phyloP scores from a whole-genome alignment of 2,113 vertebrate genomes.

The Macquaria australasica region DNA sequence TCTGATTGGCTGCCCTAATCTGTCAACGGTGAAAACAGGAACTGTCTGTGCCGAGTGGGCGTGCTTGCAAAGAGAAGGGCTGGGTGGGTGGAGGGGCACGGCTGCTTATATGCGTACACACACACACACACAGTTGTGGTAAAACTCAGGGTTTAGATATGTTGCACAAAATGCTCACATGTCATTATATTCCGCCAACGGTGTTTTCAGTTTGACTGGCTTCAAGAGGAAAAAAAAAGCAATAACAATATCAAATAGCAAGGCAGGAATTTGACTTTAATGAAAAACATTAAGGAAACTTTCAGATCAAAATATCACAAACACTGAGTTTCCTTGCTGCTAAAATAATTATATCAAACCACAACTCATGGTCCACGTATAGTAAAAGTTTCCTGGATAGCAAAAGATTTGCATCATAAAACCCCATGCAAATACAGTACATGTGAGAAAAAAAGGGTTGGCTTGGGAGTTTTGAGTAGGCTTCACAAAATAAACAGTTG shows the following conservation, averaged over 20 bases:
- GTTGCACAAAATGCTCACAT: slow-evolving; percentile 77
- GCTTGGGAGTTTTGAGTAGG: slow-evolving; percentile 11
- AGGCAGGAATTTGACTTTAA: slow-evolving; percentile 34
- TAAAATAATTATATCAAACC: slow-evolving; percentile 31
- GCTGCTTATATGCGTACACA: slow-evolving; percentile 36
- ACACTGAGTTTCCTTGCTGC: background rate
- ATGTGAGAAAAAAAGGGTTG: slow-evolving; percentile 14
- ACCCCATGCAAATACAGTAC: slow-evolving; percentile 50
- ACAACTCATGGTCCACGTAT: slow-evolving; percentile 3
- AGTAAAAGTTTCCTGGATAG: slow-evolving; percentile 64
- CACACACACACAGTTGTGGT: slow-evolving; percentile 62
- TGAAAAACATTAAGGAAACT: slow-evolving; percentile 33
- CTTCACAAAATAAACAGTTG: slow-evolving; percentile 69
- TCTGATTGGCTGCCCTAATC: slow-evolving; percentile 79
- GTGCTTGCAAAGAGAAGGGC: slow-evolving; percentile 79
- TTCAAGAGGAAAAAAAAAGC: slow-evolving; percentile 49
- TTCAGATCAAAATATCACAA: slow-evolving; percentile 20
- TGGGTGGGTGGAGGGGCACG: slow-evolving; percentile 78
- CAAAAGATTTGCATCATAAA: slow-evolving; percentile 56
- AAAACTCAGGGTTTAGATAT: slow-evolving; percentile 61
- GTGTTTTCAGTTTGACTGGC: slow-evolving; percentile 81
- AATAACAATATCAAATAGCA: slow-evolving; percentile 66
- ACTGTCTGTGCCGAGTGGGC: slow-evolving; percentile 83
- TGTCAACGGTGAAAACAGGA: slow-evolving; percentile 87
- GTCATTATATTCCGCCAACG: slow-evolving; percentile 80